Base-by-base conservation (phyloP, 1,140 invertebrate genomes). In the Aphelenchoides avenae region DNA sequence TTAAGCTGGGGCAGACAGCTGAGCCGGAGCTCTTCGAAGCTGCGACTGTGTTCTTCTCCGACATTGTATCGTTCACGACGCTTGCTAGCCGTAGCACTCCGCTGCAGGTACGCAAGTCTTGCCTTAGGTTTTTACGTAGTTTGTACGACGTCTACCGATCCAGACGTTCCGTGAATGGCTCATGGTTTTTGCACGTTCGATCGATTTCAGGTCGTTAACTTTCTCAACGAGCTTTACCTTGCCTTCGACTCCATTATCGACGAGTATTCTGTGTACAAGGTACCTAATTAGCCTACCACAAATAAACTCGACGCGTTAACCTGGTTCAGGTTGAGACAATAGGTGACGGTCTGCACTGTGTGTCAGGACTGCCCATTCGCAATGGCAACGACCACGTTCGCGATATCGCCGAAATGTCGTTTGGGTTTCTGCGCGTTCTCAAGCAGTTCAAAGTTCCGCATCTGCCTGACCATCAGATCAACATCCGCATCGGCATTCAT, bases 61-160 rank as follows among this genome's bases (percentile, higher is more conserved):
- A n/a, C n/a, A n/a, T n/a, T n/a, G n/a, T n/a, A n/a, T n/a, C n/a
- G n/a, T n/a, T n/a, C n/a, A n/a, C n/a, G n/a, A n/a, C n/a, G 94
- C 96, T 64, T 95, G 93, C 80, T 97, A 96, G 80, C 94, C 90
- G 74, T 92, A 96, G 90, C 73, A 89, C 89, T 40, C 91, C 91
- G 11, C 20, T 78, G 3, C 80, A 90, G 83, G n/a, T n/a, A n/a
- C n/a, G n/a, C n/a, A n/a, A n/a, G 5, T 86, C 13, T 9, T n/a
- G n/a, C 13, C 42, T n/a, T n/a, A n/a, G n/a, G n/a, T n/a, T n/a
- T n/a, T n/a, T n/a, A n/a, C n/a, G n/a, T n/a, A n/a, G n/a, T n/a
- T n/a, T n/a, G n/a, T n/a, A n/a, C n/a, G n/a, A n/a, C n/a, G n/a
- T n/a, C n/a, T n/a, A n/a, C n/a, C n/a, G n/a, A n/a, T n/a, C n/a